Percentiles rank a stretch among this genome's conserved stretches.
phyloP scores from a whole-genome alignment of 2,113 vertebrate genomes.

The Calyptomena viridis region DNA sequence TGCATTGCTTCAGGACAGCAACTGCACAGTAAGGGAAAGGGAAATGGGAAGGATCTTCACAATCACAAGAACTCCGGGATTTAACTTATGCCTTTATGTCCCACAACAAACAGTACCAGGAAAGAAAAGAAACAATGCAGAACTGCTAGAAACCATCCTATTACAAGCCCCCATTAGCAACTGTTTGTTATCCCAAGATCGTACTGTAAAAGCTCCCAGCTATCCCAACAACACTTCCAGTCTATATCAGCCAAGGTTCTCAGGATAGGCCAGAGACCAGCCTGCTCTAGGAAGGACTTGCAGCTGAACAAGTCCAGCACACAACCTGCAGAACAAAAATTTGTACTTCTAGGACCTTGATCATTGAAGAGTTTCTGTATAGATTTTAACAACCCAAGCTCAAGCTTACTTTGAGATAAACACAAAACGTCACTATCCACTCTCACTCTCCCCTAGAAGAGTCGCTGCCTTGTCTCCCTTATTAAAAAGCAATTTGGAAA shows the following conservation, averaged over 20 bases:
- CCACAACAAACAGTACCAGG: rapidly evolving
- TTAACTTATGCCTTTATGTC: not conserved
- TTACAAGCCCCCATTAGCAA: not conserved
- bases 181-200: not conserved
- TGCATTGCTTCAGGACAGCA: not conserved
- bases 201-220: not conserved
- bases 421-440: not conserved
- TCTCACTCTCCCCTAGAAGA: not conserved
- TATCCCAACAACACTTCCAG: not conserved
- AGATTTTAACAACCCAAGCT: not conserved
- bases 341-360: not conserved
- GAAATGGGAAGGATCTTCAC: not conserved
- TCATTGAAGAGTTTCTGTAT: not conserved
- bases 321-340: not conserved
- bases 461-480: not conserved
- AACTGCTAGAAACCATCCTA: not conserved
- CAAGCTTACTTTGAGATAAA: not conserved
- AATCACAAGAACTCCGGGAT: not conserved
- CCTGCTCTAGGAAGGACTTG: not conserved
- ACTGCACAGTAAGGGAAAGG: not conserved
- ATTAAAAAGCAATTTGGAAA: not conserved
- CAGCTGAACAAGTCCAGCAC: not conserved
- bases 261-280: not conserved
- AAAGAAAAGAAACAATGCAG: not conserved
- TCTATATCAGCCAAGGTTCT: not conserved